These are phyloP conservation scores for Drosophila prosaltans DNA, from an alignment of 1,140 invertebrate species.

Conservation along the genomic window DNA sequence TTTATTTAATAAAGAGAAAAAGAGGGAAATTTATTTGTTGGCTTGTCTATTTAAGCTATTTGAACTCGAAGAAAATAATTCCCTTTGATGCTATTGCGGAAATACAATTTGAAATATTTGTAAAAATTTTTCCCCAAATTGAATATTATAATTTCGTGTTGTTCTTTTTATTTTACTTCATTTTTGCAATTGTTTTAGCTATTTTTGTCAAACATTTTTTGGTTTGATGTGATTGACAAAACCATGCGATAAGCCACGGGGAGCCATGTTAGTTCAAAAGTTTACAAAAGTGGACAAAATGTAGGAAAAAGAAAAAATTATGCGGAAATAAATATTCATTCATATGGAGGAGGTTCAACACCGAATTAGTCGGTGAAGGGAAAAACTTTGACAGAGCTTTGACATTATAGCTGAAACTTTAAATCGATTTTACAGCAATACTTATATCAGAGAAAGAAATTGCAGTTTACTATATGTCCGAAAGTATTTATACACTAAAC, in stretches of 20 bases:
- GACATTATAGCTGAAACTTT: conserved; percentile 49
- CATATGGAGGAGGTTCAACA: conserved; percentile 41
- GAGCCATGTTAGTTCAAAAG: conserved; percentile 41
- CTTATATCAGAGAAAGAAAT: conserved; percentile 58
- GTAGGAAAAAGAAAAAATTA: conserved; percentile 38
- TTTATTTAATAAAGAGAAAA: not conserved
- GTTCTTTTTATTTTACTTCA: not conserved
- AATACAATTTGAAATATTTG: conserved; percentile 11
- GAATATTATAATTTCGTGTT: conserved; percentile 1
- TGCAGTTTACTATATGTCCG: not conserved
- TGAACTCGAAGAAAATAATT: not conserved
- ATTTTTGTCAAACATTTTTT: conserved; percentile 2
- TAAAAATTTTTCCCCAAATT: conserved; percentile 5
- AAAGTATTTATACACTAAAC: conserved; percentile 25
- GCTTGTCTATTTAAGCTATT: not conserved
- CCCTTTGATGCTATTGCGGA: not conserved
- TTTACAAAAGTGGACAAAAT: conserved; percentile 28
- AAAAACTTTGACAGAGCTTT: not conserved
- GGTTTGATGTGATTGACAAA: conserved; percentile 32
- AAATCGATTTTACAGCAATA: conserved; percentile 69
- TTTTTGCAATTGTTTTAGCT: conserved; percentile 4
- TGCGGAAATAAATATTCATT: conserved; percentile 71
- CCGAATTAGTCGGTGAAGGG: not conserved
- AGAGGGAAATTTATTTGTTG: not conserved
- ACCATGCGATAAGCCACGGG: conserved; percentile 53